These are phyloP conservation scores for Rhabdomys pumilio DNA, from an alignment of 2,797 vertebrate genomes.

Conservation along the genomic window DNA sequence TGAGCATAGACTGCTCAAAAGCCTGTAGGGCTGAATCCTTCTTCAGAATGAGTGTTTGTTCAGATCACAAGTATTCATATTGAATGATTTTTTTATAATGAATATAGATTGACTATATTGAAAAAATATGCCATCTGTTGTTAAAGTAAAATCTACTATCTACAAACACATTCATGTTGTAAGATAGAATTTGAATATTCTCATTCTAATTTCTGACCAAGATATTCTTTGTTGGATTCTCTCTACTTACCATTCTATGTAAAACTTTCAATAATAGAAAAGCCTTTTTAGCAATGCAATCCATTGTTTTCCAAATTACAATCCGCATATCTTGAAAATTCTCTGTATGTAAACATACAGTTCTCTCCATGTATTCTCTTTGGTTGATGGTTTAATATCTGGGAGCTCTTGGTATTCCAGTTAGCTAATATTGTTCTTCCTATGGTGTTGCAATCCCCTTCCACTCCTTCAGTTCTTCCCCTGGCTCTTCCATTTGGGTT, in stretches of 20 bases:
- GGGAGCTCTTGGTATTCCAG: too few relatives aligned
- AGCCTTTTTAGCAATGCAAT: not conserved
- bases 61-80: not conserved
- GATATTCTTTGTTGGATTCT: not conserved
- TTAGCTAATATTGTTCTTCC: too few relatives aligned
- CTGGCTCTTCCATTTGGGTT: too few relatives aligned
- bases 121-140: not conserved
- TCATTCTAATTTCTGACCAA: constrained; percentile 19
- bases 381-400: too few relatives aligned
- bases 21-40: not conserved
- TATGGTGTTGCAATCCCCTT: too few relatives aligned
- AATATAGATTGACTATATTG: constrained; percentile 46
- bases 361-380: too few relatives aligned
- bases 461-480: too few relatives aligned
- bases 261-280: constrained; percentile 14
- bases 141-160: not conserved
- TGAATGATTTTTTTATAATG: not conserved
- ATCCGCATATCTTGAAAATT: not conserved
- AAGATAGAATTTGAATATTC: not conserved
- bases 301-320: not conserved
- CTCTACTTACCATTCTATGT: not conserved
- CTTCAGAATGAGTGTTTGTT: constrained; percentile 12
- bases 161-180: not conserved
- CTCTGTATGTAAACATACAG: not conserved
- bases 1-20: not conserved